These are phyloP conservation scores for Whitmania pigra DNA, from an alignment of 1,140 invertebrate species.

Conservation along the genomic window DNA sequence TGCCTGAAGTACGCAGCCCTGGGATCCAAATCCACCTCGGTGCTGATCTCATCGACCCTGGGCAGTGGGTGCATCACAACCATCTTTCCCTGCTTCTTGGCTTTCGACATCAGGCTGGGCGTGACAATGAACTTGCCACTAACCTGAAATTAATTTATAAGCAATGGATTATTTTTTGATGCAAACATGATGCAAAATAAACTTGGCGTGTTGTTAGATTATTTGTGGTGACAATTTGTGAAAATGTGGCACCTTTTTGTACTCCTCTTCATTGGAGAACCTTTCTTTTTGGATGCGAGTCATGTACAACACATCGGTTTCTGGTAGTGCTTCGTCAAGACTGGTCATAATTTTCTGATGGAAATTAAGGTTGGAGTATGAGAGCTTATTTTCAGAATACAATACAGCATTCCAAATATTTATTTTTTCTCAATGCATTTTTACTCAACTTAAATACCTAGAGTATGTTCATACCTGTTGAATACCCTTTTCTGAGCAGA, in stretches of 20 bases:
- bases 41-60: slow-evolving; percentile 78
- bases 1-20: slow-evolving; percentile 95
- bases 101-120: slow-evolving; percentile 83
- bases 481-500: slow-evolving; percentile 63
- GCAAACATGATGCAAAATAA: not conserved
- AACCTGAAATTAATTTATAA: slow-evolving; percentile 48
- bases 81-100: slow-evolving; percentile 62
- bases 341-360: slow-evolving; percentile 50
- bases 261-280: slow-evolving; percentile 70
- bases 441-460: too few species aligned
- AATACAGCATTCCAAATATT: too few species aligned
- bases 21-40: slow-evolving; percentile 86
- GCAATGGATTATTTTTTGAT: not conserved
- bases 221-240: not conserved
- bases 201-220: not conserved
- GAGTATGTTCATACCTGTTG: too few species aligned
- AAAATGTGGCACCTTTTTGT: slow-evolving; percentile 58
- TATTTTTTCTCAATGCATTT: too few species aligned
- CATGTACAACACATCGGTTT: slow-evolving; percentile 95
- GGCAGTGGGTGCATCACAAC: slow-evolving; percentile 96
- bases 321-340: slow-evolving; percentile 70
- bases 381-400: not conserved
- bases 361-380: too few species aligned
- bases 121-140: slow-evolving; percentile 78
- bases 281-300: slow-evolving; percentile 91